Conservation (phyloP, 2,888 invertebrate species). For the Pollenia labialis region DNA sequence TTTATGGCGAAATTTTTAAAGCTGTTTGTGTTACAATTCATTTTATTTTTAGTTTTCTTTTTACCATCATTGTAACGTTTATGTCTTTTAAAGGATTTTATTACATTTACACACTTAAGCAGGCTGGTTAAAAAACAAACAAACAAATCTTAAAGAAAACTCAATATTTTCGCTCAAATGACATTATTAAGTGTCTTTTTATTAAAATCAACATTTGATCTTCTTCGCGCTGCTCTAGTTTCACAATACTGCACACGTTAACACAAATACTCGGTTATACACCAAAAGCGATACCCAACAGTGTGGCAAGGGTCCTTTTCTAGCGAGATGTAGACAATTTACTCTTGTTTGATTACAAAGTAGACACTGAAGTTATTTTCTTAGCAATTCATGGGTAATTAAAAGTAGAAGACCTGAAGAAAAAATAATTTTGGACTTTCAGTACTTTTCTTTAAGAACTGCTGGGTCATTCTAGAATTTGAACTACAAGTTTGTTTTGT, state of each 20-base stretch:
- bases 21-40: too few species aligned
- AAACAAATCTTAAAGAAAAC: not conserved
- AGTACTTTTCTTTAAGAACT: not conserved
- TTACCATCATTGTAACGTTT: not conserved
- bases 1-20: too few species aligned
- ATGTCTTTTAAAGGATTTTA: not conserved
- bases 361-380: too few species aligned
- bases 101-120: not conserved
- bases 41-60: not conserved
- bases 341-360: too few species aligned
- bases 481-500: not conserved
- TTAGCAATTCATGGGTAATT: too few species aligned
- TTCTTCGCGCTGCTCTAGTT: not conserved
- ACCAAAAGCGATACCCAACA: too few species aligned
- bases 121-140: not conserved
- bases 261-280: too few species aligned
- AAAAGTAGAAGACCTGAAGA: too few species aligned
- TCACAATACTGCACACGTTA: not conserved
- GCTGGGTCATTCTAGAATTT: not conserved
- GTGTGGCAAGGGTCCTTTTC: too few species aligned
- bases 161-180: slow-evolving; percentile 9
- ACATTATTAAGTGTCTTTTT: slow-evolving; percentile 30
- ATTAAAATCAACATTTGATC: slow-evolving; percentile 5
- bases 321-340: too few species aligned
- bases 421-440: too few species aligned